These are phyloP conservation scores for Megalops cyprinoides DNA, from an alignment of 2,797 vertebrate genomes.

Conservation along the genomic window DNA sequence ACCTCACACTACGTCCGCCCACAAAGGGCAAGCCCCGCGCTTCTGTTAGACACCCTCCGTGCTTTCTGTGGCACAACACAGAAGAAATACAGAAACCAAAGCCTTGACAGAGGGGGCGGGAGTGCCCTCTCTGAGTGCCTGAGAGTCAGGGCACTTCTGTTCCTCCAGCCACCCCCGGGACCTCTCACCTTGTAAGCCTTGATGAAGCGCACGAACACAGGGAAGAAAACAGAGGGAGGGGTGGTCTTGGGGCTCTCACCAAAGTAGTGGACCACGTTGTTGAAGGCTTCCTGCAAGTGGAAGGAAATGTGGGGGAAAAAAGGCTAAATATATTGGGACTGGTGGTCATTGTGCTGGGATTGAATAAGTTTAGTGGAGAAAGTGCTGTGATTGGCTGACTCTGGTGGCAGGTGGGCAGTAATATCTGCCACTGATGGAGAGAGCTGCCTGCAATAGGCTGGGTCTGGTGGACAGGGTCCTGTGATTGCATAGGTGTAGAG, in stretches of 20 bases:
- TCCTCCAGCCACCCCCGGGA: no score
- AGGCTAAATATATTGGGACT: background rate
- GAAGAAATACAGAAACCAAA: background rate
- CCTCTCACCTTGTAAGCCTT: conserved; percentile 91
- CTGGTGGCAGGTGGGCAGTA: no score
- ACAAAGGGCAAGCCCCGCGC: background rate
- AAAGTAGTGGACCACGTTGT: conserved; percentile 92
- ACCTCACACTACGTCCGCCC: conserved; percentile 16
- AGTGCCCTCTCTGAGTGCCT: background rate
- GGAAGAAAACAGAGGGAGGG: conserved; percentile 95
- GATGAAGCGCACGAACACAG: conserved; percentile 95
- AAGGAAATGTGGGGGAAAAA: conserved; percentile 1
- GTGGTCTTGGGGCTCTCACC: conserved; percentile 95
- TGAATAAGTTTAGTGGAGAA: background rate
- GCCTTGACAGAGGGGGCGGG: conserved; percentile 24
- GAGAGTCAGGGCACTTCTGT: background rate
- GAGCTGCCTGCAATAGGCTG: background rate
- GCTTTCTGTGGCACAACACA: background rate
- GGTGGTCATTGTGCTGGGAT: background rate
- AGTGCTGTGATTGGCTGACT: background rate
- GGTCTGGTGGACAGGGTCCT: background rate
- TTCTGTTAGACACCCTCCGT: background rate
- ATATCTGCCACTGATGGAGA: background rate
- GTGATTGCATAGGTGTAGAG: no score
- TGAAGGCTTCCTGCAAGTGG: conserved; percentile 88